phyloP scores from a whole-genome alignment of 1,140 invertebrate genomes.

The Pseudomyrmex dendroicus region DNA sequence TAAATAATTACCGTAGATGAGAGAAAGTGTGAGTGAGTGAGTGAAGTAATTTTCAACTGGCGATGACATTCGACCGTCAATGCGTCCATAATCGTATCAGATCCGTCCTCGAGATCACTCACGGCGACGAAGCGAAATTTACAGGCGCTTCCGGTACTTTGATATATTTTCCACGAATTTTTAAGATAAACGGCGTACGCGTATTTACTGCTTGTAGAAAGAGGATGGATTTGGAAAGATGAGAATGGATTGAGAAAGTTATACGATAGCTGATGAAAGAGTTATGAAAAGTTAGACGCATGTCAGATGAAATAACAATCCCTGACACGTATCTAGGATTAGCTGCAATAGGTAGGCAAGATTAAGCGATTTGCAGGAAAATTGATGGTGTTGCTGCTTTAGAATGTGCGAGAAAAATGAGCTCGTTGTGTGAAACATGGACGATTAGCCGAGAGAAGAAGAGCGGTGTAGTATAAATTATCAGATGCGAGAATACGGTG shows the following conservation, averaged over 20 bases:
- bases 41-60: conserved; percentile 35
- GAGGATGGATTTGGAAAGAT: conserved; percentile 19
- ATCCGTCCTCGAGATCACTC: conserved; percentile 39
- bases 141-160: conserved; percentile 38
- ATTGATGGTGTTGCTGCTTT: conserved; percentile 32
- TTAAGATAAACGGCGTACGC: conserved; percentile 41
- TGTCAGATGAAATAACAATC: conserved; percentile 51
- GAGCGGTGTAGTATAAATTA: not conserved
- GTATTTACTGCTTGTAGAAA: not conserved
- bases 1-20: conserved; percentile 29
- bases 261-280: not conserved
- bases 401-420: conserved; percentile 45
- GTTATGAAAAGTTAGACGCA: conserved; percentile 40
- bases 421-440: conserved; percentile 11
- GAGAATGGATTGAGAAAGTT: no score
- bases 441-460: conserved; percentile 16
- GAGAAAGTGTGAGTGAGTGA: no score
- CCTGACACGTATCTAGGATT: conserved; percentile 35
- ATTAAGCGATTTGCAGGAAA: conserved; percentile 41
- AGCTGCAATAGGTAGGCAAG: conserved; percentile 37
- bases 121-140: conserved; percentile 25
- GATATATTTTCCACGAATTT: conserved; percentile 53
- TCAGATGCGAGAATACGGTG: conserved; percentile 5
- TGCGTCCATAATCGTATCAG: not conserved
- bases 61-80: conserved; percentile 23